phyloP scores from a whole-genome alignment of 2,888 invertebrate genomes.

The Hyposoter dolosus region DNA sequence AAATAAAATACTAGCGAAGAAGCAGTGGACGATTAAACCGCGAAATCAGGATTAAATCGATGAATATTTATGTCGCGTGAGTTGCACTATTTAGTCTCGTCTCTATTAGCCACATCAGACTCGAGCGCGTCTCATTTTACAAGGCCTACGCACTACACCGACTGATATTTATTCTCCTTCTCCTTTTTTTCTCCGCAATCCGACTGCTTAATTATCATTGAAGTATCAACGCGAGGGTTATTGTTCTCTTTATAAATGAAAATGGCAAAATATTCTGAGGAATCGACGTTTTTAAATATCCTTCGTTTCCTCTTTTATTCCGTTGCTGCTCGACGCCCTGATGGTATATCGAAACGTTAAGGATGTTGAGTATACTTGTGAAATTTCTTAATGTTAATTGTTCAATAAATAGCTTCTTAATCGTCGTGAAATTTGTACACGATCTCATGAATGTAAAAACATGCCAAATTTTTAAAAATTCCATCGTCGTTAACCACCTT shows the following conservation, averaged over 20 bases:
- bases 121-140: conserved; percentile 26
- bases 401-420: no score
- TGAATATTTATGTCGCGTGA: conserved; percentile 73
- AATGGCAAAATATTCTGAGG: background rate
- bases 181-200: background rate
- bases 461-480: no score
- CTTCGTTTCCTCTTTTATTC: no score
- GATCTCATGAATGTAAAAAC: no score
- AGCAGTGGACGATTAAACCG: conserved; percentile 27
- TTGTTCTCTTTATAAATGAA: background rate
- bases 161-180: background rate
- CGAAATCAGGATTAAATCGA: conserved; percentile 54
- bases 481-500: no score
- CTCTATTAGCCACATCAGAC: conserved; percentile 45
- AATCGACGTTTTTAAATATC: background rate
- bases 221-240: conserved; percentile 29
- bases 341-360: background rate
- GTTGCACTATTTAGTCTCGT: conserved; percentile 63
- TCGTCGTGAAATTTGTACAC: no score
- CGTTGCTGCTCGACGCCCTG: background rate
- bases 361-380: no score
- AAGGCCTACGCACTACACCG: conserved; percentile 27
- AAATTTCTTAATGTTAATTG: background rate
- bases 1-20: background rate
- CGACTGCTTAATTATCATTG: conserved; percentile 23